These are phyloP conservation scores for Drosophila vallismaia DNA, from an alignment of 2,888 invertebrate genomes.

Conservation along the genomic window DNA sequence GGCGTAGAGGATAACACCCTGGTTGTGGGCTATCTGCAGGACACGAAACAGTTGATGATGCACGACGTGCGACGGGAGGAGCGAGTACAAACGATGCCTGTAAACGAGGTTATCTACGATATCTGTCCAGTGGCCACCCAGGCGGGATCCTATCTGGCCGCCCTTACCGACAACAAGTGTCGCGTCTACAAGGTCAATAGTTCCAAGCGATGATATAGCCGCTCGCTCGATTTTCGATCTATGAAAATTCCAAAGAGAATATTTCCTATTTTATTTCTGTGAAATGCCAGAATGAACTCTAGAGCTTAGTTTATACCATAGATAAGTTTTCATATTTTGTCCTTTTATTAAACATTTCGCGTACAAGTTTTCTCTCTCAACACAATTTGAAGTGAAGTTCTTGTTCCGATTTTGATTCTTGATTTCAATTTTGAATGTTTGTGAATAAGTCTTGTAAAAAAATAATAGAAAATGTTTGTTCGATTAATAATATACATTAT, in stretches of 20 bases:
- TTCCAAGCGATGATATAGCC: constrained; percentile 19
- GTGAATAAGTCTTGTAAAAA: constrained; percentile 39
- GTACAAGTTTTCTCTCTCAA: constrained; percentile 28
- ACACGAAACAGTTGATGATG: constrained; percentile 87
- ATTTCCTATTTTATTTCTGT: constrained; percentile 11
- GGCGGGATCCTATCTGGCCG: constrained; percentile 86
- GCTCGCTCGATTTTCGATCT: constrained; percentile 3
- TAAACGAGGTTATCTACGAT: constrained; percentile 88
- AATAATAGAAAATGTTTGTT: constrained; percentile 48
- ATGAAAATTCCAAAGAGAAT: constrained; percentile 30
- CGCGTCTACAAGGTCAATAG: constrained; percentile 87
- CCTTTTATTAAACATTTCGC: constrained; percentile 42
- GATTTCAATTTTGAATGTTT: constrained; percentile 44
- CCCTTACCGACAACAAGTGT: constrained; percentile 88
- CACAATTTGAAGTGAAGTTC: constrained; percentile 30
- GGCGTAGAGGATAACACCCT: constrained; percentile 85
- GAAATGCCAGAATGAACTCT: constrained; percentile 1
- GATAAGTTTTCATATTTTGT: constrained; percentile 11
- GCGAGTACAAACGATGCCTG: constrained; percentile 86
- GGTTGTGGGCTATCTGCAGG: constrained; percentile 91
- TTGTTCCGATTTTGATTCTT: constrained; percentile 41
- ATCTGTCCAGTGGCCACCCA: constrained; percentile 86
- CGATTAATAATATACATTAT: constrained; percentile 71
- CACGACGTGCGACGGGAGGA: constrained; percentile 87
- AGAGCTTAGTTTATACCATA: not conserved